Evolutionary conservation across 2,797 vertebrate genomes (phyloP), one percentile per base, ranked within the genome.

Genomic region (Vipera latastei): DNA sequence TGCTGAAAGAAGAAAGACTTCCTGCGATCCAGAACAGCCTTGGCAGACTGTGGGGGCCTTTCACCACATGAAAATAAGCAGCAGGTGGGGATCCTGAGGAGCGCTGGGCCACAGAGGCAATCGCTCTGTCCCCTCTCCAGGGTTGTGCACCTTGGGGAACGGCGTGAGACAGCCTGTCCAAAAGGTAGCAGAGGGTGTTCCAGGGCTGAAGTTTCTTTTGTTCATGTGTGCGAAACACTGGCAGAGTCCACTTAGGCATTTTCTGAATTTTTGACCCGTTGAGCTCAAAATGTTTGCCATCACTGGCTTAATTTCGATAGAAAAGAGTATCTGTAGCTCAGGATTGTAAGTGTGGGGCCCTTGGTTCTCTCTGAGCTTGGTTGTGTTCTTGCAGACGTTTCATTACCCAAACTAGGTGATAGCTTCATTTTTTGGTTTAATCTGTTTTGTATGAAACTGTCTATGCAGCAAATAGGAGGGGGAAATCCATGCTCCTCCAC

Each of bases 81-180:
- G 51, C 51, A 1, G 1, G 2, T 32, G 65, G n/a, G 16, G n/a
- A 18, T 32, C 14, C 65, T n/a, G n/a, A 69, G 65, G 6, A 69
- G 14, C 18, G 6, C 65, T 69, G 14, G 65, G 6, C n/a, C 65
- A 18, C 1, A 69, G 14, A 32, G n/a, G 65, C 65, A 69, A 69
- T 18, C 32, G 63, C 4, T 0, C 4, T 26, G 1, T 28, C 12
- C 26, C 4, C 12, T 9, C 4, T 61, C 28, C 2, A 65, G 13
- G 26, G 12, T 65, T 65, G 13, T n/a, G 28, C 13, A 5, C 13
- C 12, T 16, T 6, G 63, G 4, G 4, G 28, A 16, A 65, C 14
- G 28, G 63, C 12, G 4, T 65, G n/a, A 65, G 63, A 65, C 4
- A 0, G 28, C 28, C 63, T 65, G n/a, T 69, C 6, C 7, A n/a